phyloP scores from a whole-genome alignment of 2,113 vertebrate species.

The Leiothrix lutea region DNA sequence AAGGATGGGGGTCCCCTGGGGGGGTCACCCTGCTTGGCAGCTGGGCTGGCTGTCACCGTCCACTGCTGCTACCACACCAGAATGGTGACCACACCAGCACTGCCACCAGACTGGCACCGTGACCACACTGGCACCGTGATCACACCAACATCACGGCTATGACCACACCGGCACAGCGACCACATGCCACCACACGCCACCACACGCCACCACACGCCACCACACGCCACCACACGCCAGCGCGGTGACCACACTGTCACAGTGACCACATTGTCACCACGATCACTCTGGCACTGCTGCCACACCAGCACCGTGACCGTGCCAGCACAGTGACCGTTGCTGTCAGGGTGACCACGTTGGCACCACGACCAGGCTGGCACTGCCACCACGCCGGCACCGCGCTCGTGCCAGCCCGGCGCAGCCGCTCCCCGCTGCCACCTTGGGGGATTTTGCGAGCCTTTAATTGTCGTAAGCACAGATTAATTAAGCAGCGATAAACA shows the following conservation, averaged over 20 bases:
- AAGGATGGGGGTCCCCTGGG: fast-evolving
- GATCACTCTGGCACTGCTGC: background rate
- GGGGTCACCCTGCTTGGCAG: fast-evolving
- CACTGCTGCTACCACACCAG: fast-evolving
- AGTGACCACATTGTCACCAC: background rate
- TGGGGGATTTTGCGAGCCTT: constrained; percentile 69
- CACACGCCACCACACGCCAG: background rate
- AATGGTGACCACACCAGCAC: background rate
- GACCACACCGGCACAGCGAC: background rate
- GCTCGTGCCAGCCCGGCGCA: background rate
- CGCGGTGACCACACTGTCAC: background rate
- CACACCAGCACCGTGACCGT: fast-evolving
- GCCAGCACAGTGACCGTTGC: fast-evolving
- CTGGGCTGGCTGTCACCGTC: background rate
- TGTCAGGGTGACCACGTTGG: background rate
- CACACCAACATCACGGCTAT: fast-evolving
- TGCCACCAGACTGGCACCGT: background rate
- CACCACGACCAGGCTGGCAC: background rate
- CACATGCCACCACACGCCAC: background rate
- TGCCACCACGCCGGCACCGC: fast-evolving
- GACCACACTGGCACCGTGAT: fast-evolving
- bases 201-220: background rate
- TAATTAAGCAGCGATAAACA: constrained; percentile 73
- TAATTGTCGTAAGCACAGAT: constrained; percentile 73
- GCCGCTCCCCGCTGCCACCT: constrained; percentile 50